These are phyloP conservation scores for Melanotaenia nigrans DNA, from an alignment of 2,797 vertebrate species.

Conservation along the genomic window DNA sequence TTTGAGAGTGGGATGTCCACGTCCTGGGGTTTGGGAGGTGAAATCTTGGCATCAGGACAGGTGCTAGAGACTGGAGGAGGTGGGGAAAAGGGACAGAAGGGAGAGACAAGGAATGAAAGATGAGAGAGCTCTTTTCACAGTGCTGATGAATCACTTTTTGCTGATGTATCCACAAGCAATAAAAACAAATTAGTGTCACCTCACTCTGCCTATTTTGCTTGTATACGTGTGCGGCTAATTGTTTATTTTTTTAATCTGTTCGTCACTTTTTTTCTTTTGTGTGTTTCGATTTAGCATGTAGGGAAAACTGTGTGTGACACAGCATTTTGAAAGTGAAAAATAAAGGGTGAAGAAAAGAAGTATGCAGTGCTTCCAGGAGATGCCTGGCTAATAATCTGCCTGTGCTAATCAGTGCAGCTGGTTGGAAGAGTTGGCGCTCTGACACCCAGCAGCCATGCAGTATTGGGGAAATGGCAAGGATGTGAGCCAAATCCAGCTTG, in stretches of 20 bases:
- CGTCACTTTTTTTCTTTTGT: slow-evolving; percentile 67
- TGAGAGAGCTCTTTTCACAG: slow-evolving; percentile 85
- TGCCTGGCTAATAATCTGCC: slow-evolving; percentile 93
- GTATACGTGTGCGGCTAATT: slow-evolving; percentile 26
- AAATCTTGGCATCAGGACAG: slow-evolving; percentile 91
- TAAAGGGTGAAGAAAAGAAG: slow-evolving; percentile 45
- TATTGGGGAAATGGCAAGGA: slow-evolving; percentile 82
- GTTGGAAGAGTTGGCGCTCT: slow-evolving; percentile 86
- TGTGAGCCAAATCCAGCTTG: slow-evolving; percentile 87
- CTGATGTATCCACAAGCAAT: slow-evolving; percentile 87
- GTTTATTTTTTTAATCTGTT: slow-evolving; percentile 39
- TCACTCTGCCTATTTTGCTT: slow-evolving; percentile 28
- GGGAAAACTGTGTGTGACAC: slow-evolving; percentile 33
- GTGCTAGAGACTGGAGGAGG: slow-evolving; percentile 68
- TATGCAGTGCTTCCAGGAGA: slow-evolving; percentile 83
- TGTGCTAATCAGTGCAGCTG: slow-evolving; percentile 89
- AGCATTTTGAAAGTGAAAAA: slow-evolving; percentile 56
- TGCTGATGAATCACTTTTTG: slow-evolving; percentile 88
- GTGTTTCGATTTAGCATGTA: slow-evolving; percentile 78
- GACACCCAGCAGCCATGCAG: slow-evolving; percentile 83
- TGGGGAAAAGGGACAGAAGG: slow-evolving; percentile 9
- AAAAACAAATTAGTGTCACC: slow-evolving; percentile 73
- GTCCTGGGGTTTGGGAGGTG: slow-evolving; percentile 88
- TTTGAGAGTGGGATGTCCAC: slow-evolving; percentile 91
- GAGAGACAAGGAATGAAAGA: slow-evolving; percentile 67